Evolutionary conservation across 2,888 invertebrate genomes (phyloP).

Genomic region (Apotomis betuletana): DNA sequence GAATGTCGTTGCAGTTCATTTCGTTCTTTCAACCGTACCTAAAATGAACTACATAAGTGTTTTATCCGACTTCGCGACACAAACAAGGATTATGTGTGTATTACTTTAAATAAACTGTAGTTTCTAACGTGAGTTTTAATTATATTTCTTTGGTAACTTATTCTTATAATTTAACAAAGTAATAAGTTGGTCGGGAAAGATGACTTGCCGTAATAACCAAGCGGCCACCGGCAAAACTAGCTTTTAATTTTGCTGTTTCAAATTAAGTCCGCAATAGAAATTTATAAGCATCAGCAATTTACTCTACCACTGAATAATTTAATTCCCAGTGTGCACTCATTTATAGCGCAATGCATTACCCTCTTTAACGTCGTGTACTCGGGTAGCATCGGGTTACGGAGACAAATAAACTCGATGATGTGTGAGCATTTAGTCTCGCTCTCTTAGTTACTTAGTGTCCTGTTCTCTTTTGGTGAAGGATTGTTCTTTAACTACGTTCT

Average conservation of each 20-base stretch:
- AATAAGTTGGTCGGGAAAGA: too few species aligned
- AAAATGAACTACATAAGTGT: constrained; percentile 3
- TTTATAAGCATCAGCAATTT: neutral
- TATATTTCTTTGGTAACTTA: too few species aligned
- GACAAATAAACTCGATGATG: constrained; percentile 29
- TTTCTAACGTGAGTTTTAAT: too few species aligned
- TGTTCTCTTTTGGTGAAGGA: too few species aligned
- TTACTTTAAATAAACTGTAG: too few species aligned
- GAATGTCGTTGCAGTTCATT: constrained; percentile 23
- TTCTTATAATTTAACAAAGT: too few species aligned
- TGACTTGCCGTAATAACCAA: too few species aligned
- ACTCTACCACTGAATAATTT: neutral
- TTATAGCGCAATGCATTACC: neutral
- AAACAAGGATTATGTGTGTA: too few species aligned
- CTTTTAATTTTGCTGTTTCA: neutral
- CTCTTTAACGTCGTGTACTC: neutral
- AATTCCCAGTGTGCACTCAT: neutral
- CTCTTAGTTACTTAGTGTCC: neutral
- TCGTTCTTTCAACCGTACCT: constrained; percentile 19
- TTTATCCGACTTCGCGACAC: too few species aligned
- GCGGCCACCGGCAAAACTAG: too few species aligned
- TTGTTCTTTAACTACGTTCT: neutral
- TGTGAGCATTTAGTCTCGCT: constrained; percentile 8
- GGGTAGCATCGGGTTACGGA: neutral
- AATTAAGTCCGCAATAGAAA: neutral